phyloP scores from a whole-genome alignment of 2,888 invertebrate genomes.

The Pristionchus arcanus region DNA sequence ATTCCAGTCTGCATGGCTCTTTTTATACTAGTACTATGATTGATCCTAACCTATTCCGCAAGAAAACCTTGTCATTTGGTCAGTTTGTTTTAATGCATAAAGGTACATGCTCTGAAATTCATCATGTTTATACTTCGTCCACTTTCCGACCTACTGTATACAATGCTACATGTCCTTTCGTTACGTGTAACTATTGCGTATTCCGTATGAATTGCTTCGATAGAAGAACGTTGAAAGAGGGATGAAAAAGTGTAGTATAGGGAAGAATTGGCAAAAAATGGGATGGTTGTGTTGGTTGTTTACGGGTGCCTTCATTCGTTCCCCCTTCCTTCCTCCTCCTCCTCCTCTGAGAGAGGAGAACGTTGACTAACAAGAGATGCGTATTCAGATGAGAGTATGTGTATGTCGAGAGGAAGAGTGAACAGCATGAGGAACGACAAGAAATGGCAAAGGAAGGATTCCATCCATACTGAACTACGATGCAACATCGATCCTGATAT shows the following conservation, averaged over 20 bases:
- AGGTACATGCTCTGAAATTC: neutral
- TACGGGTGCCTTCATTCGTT: neutral
- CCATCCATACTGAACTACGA: conserved; percentile 55
- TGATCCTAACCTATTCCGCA: conserved; percentile 45
- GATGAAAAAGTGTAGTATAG: neutral
- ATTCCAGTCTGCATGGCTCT: conserved; percentile 16
- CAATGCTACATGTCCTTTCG: neutral
- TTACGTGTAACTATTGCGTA: neutral
- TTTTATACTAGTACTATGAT: conserved; percentile 38
- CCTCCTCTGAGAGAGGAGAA: conserved; percentile 6
- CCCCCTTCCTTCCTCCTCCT: neutral
- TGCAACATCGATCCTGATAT: conserved; percentile 58
- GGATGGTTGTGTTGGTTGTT: conserved; percentile 38
- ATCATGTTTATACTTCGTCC: neutral
- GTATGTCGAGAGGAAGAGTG: conserved; percentile 3
- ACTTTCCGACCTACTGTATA: neutral
- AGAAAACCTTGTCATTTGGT: conserved; percentile 52
- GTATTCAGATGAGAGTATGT: conserved; percentile 47
- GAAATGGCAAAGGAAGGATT: conserved; percentile 52
- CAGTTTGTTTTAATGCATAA: neutral
- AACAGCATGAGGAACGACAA: conserved; percentile 40
- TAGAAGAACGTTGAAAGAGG: neutral
- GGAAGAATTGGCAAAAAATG: neutral
- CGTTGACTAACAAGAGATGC: neutral
- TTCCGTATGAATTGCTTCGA: neutral